A percentile compares a stretch with the other conserved stretches of the same genome.
Evolutionary conservation across 2,113 vertebrate genomes (phyloP).

Genomic region (Trichomycterus rosablanca): DNA sequence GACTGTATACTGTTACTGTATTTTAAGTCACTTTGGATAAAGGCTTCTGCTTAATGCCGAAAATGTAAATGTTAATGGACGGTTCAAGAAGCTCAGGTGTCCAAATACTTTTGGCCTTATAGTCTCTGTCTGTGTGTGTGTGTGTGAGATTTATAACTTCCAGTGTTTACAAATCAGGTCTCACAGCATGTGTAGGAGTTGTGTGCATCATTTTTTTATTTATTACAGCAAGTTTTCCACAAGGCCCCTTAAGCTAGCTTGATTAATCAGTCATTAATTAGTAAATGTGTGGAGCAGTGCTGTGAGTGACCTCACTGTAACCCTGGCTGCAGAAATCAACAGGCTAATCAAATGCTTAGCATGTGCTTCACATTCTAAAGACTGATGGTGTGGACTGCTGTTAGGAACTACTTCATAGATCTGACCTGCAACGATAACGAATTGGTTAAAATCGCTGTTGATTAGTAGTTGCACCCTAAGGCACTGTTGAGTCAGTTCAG

Average conservation of each 20-base stretch:
- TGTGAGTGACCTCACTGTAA: constrained; percentile 20
- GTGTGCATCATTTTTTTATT: background rate
- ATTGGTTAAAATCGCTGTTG: constrained; percentile 5
- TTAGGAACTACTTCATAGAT: constrained; percentile 25
- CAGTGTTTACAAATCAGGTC: too few relatives aligned
- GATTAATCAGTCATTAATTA: constrained; percentile 20
- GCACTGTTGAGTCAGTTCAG: constrained; percentile 1
- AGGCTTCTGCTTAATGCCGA: too few relatives aligned
- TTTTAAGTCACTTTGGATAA: too few relatives aligned
- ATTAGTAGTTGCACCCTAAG: constrained; percentile 16
- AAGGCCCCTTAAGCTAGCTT: background rate
- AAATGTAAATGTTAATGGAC: too few relatives aligned
- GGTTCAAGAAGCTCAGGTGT: too few relatives aligned
- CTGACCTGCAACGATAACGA: constrained; percentile 16
- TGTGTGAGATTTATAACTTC: too few relatives aligned
- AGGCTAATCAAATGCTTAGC: constrained; percentile 35
- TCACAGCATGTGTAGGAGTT: background rate
- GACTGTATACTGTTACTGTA: too few relatives aligned
- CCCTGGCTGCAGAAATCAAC: constrained; percentile 19
- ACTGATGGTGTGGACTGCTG: constrained; percentile 7
- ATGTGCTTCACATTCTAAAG: constrained; percentile 29
- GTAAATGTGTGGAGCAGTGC: background rate
- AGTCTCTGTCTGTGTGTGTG: too few relatives aligned
- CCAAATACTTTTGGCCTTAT: too few relatives aligned
- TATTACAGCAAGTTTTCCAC: background rate